Evolutionary conservation across 2,888 invertebrate genomes (phyloP), one percentile per base, ranked within the genome.

Genomic region (Drosophila paramelanica): DNA sequence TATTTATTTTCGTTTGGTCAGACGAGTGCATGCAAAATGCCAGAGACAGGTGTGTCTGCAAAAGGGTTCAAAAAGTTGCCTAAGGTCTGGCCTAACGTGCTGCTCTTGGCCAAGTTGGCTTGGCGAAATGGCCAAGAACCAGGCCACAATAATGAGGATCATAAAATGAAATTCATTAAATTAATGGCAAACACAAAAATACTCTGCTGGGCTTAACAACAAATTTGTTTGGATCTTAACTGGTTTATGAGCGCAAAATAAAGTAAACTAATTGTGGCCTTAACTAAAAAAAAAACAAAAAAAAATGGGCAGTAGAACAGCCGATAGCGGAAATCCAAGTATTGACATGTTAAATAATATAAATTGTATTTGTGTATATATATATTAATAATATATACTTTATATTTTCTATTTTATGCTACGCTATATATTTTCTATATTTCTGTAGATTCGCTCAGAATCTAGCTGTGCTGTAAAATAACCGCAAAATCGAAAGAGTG

Each of bases 41-140:
- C 56, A 52, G 8, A 5, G 46, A 43, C 55, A 72, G 67, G 72
- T 76, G 75, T 76, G 75, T 46, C 55, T 33, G 46, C 36, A 46
- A 59, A 50, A 33, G 33, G 43, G 27, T 14, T 38, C 20, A 3
- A 36, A n/a, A 23, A 41, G 46, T 41, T 36, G n/a, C 11, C n/a
- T 25, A 25, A 42, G 38, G 10, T 38, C 41, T 23, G 8, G 25
- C 23, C 20, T 0, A 3, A 11, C 7, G 10, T 45, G 50, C 31
- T 14, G 20, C 39, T 17, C 23, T 8, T 27, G 38, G 36, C 38
- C 10, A 38, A 51, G 73, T 56, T 49, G 62, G 27, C 62, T 51
- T 62, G 59, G n/a, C 56, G 38, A 67, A 67, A 41, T 55, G 27
- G n/a, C 47, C 38, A 41, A 42, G 23, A 49, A 52, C 38, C 17